phyloP scores from a whole-genome alignment of 2,888 invertebrate genomes.

The Synanthedon formicaeformis region DNA sequence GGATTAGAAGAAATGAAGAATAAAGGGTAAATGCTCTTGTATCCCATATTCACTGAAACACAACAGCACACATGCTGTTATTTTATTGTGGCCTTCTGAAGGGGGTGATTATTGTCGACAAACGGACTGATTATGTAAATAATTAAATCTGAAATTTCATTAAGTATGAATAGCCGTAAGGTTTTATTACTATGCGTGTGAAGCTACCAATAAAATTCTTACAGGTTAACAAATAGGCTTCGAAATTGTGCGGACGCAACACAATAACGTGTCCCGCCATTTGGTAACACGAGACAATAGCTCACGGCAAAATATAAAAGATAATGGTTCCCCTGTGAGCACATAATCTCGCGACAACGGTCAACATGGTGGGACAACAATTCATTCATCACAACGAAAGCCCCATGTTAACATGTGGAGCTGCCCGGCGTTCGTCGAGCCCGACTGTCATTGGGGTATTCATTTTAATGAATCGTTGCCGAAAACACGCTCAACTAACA shows the following conservation, averaged over 20 bases:
- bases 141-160: no score
- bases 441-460: constrained; percentile 14
- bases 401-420: constrained; percentile 19
- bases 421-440: constrained; percentile 8
- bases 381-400: constrained; percentile 23
- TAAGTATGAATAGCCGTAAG: no score
- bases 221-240: no score
- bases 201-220: no score
- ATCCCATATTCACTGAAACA: no score
- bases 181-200: no score
- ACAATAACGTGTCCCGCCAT: background rate
- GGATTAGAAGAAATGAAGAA: no score
- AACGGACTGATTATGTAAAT: no score
- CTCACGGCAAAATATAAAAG: constrained; percentile 13
- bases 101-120: no score
- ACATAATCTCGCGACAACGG: constrained; percentile 38
- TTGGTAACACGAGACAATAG: background rate
- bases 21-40: no score
- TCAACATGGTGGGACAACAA: constrained; percentile 16
- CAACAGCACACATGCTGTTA: no score
- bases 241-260: background rate
- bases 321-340: constrained; percentile 24
- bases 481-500: constrained; percentile 1
- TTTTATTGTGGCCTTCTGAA: no score
- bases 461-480: constrained; percentile 9